Evolutionary conservation across 2,888 invertebrate species (phyloP), one percentile per base, ranked within the genome.

Genomic region (Diarsia rubi): DNA sequence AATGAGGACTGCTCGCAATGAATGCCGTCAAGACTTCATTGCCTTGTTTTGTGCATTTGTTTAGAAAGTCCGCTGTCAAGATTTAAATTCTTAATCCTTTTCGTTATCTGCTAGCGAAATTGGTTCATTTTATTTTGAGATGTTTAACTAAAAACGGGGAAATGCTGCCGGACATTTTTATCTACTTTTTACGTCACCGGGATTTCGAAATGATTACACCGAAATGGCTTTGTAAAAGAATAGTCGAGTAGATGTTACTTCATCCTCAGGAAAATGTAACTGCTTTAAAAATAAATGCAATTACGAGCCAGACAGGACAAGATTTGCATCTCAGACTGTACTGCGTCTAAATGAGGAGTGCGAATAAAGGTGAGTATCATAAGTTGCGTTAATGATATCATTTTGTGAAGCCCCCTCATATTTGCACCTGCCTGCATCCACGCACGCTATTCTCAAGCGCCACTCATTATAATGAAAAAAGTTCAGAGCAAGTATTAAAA

Each of bases 61-160:
- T 91, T 88, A 87, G 83, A 86, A 81, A 80, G 82, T 86, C 84
- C 45, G 63, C 73, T 47, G 24, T 81, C 69, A 45, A 88, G 89
- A 91, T 91, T 91, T 90, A 89, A 90, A 89, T 86, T 85, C 78
- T 86, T 88, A 91, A 90, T 91, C 88, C 88, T 88, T 90, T 89
- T 88, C 87, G 86, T 89, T 89, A 85, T 89, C 88, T 85, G 85
- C 81, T 81, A 91, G 87, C 86, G 86, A 89, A 93, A 92, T 92
- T 91, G 91, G 90, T 90, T 92, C 86, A 89, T 91, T 93, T 91
- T 84, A 87, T 85, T 81, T 78, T 78, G 67, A 84, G 79, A 86
- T 84, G 73, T 88, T 87, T 83, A n/a, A 83, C 59, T 71, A 65
- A 59, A n/a, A 71, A 45, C 44, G 64, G 45, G 21, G 73, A 73